Evolutionary conservation across 2,888 invertebrate species (phyloP).

Genomic region (Diadegma fenestrale): DNA sequence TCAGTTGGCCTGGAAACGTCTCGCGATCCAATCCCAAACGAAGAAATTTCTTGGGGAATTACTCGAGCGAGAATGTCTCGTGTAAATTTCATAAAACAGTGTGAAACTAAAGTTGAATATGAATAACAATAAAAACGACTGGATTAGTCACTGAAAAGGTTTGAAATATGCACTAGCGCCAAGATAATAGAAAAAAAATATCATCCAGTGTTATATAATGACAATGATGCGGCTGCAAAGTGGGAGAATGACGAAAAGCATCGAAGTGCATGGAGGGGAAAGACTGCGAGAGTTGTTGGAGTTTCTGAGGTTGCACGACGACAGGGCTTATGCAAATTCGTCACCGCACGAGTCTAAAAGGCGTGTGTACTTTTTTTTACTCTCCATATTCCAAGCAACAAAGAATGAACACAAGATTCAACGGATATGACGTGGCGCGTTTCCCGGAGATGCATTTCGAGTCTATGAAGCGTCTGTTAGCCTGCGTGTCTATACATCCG

Average conservation of each 20-base stretch:
- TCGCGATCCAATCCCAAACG: slow-evolving; percentile 20
- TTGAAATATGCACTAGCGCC: not conserved
- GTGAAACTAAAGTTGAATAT: not conserved
- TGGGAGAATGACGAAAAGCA: slow-evolving; percentile 27
- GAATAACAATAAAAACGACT: not conserved
- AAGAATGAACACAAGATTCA: slow-evolving; percentile 57
- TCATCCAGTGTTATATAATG: slow-evolving; percentile 6
- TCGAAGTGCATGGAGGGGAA: not conserved
- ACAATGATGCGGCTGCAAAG: slow-evolving; percentile 7
- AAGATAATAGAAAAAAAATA: not conserved
- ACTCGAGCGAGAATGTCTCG: not conserved
- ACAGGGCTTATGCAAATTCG: slow-evolving; percentile 75
- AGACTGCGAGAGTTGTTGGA: slow-evolving; percentile 35
- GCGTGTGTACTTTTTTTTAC: slow-evolving; percentile 34
- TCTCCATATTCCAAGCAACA: slow-evolving; percentile 33
- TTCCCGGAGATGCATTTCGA: slow-evolving; percentile 74
- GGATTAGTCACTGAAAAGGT: not conserved
- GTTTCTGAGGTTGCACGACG: slow-evolving; percentile 42
- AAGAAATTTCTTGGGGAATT: slow-evolving; percentile 9
- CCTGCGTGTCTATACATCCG: slow-evolving; percentile 39
- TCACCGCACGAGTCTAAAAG: slow-evolving; percentile 54
- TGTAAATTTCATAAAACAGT: not conserved
- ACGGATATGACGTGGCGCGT: slow-evolving; percentile 76
- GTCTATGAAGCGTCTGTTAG: slow-evolving; percentile 73
- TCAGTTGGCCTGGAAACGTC: slow-evolving; percentile 21